A percentile compares a stretch with the other conserved stretches of the same genome.
Evolutionary conservation across 2,113 vertebrate species (phyloP).

Genomic region (Thinocorus orbignyianus): DNA sequence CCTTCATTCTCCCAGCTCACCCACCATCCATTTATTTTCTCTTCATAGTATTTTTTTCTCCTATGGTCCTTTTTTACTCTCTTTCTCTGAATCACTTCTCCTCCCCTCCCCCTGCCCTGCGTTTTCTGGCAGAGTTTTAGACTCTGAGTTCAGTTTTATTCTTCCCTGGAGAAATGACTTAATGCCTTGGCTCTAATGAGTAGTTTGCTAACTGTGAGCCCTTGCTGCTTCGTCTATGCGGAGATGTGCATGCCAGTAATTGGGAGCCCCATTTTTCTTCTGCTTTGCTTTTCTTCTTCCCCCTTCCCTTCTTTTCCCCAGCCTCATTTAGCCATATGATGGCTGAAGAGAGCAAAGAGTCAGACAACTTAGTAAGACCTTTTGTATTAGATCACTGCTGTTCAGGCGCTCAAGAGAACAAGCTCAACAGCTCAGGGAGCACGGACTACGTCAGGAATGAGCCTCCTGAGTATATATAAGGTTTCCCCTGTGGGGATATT

Average conservation of each 20-base stretch:
- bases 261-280: slow-evolving; percentile 51
- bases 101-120: slow-evolving; percentile 3
- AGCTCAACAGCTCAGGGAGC: slow-evolving; percentile 8
- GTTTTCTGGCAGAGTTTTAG: slow-evolving; percentile 61
- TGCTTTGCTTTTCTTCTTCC: slow-evolving; percentile 8
- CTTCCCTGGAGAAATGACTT: slow-evolving; percentile 74
- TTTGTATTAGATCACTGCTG: neutral
- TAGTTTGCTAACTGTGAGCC: slow-evolving; percentile 44
- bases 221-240: slow-evolving; percentile 55
- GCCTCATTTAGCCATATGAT: neutral
- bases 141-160: slow-evolving; percentile 66
- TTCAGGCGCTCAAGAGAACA: neutral
- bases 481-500: neutral
- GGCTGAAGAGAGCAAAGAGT: neutral
- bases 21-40: neutral
- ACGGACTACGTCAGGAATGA: neutral
- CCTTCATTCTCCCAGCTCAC: neutral
- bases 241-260: slow-evolving; percentile 51
- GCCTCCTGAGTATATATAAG: neutral
- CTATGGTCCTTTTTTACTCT: neutral
- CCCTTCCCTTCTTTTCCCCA: neutral
- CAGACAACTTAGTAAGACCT: neutral
- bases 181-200: slow-evolving; percentile 70
- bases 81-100: neutral
- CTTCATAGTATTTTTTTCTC: neutral